Base-by-base conservation (phyloP, 2,888 invertebrate genomes). In the Alloplasta piceator region DNA sequence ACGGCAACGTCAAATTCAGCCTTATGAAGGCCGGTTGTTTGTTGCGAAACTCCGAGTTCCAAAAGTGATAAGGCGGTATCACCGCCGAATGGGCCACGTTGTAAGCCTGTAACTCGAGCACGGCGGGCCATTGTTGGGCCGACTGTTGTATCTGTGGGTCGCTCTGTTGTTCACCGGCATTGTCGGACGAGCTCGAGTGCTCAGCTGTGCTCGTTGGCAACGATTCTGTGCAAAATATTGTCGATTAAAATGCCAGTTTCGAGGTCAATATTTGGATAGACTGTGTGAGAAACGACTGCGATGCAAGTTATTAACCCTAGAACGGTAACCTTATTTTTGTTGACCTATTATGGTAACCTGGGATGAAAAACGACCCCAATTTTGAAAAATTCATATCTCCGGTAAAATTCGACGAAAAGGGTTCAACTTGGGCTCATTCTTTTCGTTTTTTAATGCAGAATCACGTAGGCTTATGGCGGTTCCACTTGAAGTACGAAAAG, bases 21-120 rank as follows among this genome's bases (percentile, higher is more conserved):
- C 96, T 95, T 90, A 97, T 96, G 92, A 97, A 97, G 83, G 97
- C 96, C 83, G 97, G 97, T 92, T 97, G 97, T 92, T 97, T 97
- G 93, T 97, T 97, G 86, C 96, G 95, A 92, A 98, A 97, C 93
- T 98, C 98, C 83, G 97, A 95, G 93, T 97, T 98, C 98, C 98
- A 98, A 93, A 98, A 98, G 92, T 97, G 97, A 93, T 96, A 97
- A 88, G 98, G 97, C 89, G 97, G 96, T 92, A 98, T 96, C 83
- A 96, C 96, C 87, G 96, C 96, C 88, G 96, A 95, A 92, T 97
- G 97, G 85, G 96, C 94, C 90, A 96, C 96, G 92, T 97, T 97
- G 92, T 98, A 96, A 90, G 97, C 96, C 89, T 96, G 95, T 87
- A 97, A 94, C 93, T 97, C 97, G 89, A 97, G 93, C 81, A 96